Conservation (phyloP, 2,113 vertebrate species). For the Hippoglossus stenolepis region DNA sequence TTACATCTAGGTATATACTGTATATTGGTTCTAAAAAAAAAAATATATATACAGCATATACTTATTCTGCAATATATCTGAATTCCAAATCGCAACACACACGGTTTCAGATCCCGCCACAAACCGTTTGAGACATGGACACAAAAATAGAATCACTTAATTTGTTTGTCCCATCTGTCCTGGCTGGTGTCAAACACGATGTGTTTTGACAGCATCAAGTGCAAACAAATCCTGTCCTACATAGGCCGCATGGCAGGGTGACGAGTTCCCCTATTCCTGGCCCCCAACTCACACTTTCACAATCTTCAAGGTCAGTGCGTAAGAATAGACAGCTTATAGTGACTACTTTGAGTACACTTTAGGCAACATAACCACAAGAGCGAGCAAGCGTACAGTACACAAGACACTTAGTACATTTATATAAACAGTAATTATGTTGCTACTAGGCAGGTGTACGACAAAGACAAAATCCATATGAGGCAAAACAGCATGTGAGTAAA, state of each 20-base stretch:
- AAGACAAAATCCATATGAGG: neutral
- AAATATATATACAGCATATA: too few relatives aligned
- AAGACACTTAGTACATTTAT: neutral
- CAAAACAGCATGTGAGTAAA: neutral
- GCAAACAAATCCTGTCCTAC: slow-evolving; percentile 52
- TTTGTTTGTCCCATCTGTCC: slow-evolving; percentile 30
- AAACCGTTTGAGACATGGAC: neutral
- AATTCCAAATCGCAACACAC: neutral
- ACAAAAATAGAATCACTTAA: slow-evolving; percentile 18
- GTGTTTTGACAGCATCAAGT: slow-evolving; percentile 59
- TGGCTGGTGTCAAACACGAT: slow-evolving; percentile 38
- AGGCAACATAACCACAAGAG: slow-evolving; percentile 13
- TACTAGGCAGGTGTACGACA: neutral
- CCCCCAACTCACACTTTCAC: slow-evolving; percentile 50
- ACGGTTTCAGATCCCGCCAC: neutral
- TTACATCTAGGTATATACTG: too few relatives aligned
- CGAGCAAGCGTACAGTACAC: neutral
- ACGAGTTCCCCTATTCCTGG: slow-evolving; percentile 33
- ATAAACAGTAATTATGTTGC: neutral
- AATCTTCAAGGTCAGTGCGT: slow-evolving; percentile 55
- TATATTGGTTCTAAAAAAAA: neutral
- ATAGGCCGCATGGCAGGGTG: slow-evolving; percentile 25
- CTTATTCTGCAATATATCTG: neutral
- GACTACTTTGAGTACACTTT: slow-evolving; percentile 1
- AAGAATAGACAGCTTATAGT: slow-evolving; percentile 36